Evolutionary conservation across 2,888 invertebrate species (phyloP).

Genomic region (Drosophila niveifrons): DNA sequence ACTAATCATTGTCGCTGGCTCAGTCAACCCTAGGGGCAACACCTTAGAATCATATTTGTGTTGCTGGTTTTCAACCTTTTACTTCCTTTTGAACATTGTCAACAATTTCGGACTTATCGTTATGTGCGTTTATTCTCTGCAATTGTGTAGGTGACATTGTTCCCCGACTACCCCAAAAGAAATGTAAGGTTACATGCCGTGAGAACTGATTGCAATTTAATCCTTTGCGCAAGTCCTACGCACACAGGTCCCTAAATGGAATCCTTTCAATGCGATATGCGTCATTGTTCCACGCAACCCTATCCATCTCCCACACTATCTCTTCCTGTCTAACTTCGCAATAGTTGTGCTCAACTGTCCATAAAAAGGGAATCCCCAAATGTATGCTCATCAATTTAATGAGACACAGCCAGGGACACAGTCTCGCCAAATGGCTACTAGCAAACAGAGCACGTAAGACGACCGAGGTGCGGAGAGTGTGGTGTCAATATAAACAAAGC

Average conservation of each 20-base stretch:
- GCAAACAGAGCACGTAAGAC: conserved; percentile 50
- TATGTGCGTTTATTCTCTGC: conserved; percentile 36
- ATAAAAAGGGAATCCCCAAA: conserved; percentile 72
- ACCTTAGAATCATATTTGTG: conserved; percentile 51
- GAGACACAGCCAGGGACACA: conserved; percentile 42
- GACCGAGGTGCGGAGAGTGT: not conserved
- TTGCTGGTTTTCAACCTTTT: conserved; percentile 64
- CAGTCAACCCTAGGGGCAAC: conserved; percentile 63
- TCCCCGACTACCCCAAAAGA: conserved; percentile 11
- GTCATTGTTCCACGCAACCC: conserved; percentile 38
- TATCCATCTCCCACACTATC: conserved; percentile 5
- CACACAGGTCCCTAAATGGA: conserved; percentile 10
- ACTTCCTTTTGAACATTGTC: conserved; percentile 55
- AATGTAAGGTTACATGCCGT: conserved; percentile 70
- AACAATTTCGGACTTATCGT: conserved; percentile 48
- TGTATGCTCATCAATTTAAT: conserved; percentile 70
- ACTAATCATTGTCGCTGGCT: conserved; percentile 60
- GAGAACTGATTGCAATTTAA: conserved; percentile 68
- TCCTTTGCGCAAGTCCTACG: conserved; percentile 60
- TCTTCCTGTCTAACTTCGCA: not conserved
- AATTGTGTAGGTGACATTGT: conserved; percentile 47
- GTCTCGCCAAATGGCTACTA: conserved; percentile 51
- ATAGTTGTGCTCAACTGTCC: conserved; percentile 17
- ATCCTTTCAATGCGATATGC: conserved; percentile 24
- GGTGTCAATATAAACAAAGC: conserved; percentile 36